Conservation (phyloP, 2,113 vertebrate genomes). For the Antennarius striatus region DNA sequence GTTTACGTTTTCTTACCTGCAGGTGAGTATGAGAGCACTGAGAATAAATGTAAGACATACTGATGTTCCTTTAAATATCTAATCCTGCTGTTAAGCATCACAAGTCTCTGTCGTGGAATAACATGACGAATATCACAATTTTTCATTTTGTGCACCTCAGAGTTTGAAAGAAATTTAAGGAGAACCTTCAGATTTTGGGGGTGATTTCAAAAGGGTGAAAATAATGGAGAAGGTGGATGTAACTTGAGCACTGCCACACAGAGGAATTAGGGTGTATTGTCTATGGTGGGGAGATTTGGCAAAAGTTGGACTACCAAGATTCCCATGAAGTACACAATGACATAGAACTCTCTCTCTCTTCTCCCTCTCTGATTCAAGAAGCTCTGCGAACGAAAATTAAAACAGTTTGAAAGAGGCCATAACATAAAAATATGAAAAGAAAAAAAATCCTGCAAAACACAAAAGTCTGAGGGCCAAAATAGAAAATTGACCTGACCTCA, state of each 20-base stretch:
- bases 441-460: no score
- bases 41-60: neutral
- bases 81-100: neutral
- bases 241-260: slow-evolving; percentile 18
- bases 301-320: slow-evolving; percentile 31
- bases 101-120: neutral
- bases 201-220: neutral
- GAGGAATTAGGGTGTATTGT: slow-evolving; percentile 11
- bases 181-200: neutral
- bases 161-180: neutral
- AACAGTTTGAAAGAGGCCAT: no score
- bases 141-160: neutral
- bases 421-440: no score
- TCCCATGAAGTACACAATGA: slow-evolving; percentile 53
- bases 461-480: no score
- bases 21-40: neutral
- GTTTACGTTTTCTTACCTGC: no score
- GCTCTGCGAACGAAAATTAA: no score
- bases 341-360: slow-evolving; percentile 1
- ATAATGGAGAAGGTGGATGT: slow-evolving; percentile 26
- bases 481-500: no score
- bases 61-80: neutral
- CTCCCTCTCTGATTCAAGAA: no score
- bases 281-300: slow-evolving; percentile 42
- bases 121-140: no score